phyloP scores from a whole-genome alignment of 2,888 invertebrate species.

The Andrena dorsata region DNA sequence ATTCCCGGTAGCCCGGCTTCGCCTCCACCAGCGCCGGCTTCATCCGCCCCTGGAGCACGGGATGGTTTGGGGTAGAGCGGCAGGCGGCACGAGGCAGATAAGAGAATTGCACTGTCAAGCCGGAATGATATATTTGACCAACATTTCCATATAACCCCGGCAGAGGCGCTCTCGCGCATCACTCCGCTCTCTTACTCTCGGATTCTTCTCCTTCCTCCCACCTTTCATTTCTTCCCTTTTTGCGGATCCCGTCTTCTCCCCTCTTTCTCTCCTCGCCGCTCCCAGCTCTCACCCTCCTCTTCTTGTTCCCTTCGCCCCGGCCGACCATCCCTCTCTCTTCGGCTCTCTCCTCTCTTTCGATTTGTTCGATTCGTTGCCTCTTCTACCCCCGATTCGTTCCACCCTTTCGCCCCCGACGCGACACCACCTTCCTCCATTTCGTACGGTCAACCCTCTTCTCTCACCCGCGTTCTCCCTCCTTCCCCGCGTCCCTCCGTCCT shows the following conservation, averaged over 20 bases:
- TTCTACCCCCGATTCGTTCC: slow-evolving; percentile 59
- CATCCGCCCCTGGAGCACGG: slow-evolving; percentile 75
- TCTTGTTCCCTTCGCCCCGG: slow-evolving; percentile 26
- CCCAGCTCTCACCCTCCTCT: slow-evolving; percentile 63
- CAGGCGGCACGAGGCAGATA: slow-evolving; percentile 89
- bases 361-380: slow-evolving; percentile 58
- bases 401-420: slow-evolving; percentile 42
- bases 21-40: slow-evolving; percentile 65
- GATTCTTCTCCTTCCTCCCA: slow-evolving; percentile 70
- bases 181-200: slow-evolving; percentile 77
- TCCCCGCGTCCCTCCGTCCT: slow-evolving; percentile 3
- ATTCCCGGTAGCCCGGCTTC: slow-evolving; percentile 64
- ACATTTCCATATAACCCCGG: slow-evolving; percentile 91
- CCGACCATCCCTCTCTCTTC: slow-evolving; percentile 39
- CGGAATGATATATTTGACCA: slow-evolving; percentile 96
- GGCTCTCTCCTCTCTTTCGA: slow-evolving; percentile 46
- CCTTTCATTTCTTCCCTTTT: slow-evolving; percentile 66
- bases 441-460: slow-evolving; percentile 21
- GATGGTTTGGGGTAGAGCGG: slow-evolving; percentile 83
- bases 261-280: slow-evolving; percentile 47
- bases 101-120: slow-evolving; percentile 96
- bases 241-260: slow-evolving; percentile 66
- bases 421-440: slow-evolving; percentile 36
- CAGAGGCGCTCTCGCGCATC: slow-evolving; percentile 81
- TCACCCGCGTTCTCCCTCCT: background rate